Base-by-base conservation (phyloP, 2,113 vertebrate species). In the Pogonocichla stellata region DNA sequence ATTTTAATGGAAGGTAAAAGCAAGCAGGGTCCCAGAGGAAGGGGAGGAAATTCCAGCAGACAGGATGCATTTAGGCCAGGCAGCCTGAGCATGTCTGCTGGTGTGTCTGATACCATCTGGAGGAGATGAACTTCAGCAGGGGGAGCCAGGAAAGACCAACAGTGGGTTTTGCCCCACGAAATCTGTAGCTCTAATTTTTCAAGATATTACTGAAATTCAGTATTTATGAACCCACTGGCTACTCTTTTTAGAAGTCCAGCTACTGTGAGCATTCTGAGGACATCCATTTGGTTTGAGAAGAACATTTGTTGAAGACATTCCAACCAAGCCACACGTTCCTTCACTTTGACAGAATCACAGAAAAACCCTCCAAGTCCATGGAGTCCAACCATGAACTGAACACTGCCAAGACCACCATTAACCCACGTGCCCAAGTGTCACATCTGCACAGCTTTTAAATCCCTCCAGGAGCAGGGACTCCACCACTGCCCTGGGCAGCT, bases 61-160 rank as follows among this genome's bases (percentile, higher is more conserved):
- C 24, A 28, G 28, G 60, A 67, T 3, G 0, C 9, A 12, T 3
- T 28, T 10, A 43, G 47, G n/a, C 24, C 31, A 88, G 50, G 34
- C 12, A 65, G 31, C 40, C 53, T 18, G 64, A 18, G 25, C 2
- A 1, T 14, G 42, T n/a, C 22, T 80, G 51, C 62, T 65, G 64
- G 26, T n/a, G 23, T 2, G 1, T 3, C 33, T 75, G 70, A 31
- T 14, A n/a, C 60, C 60, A 3, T 4, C 4, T 0, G 0, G 48
- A 45, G 33, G 29, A 62, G 34, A 17, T 29, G 38, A 82, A 34
- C 45, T 31, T 38, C 12, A 48, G 25, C 12, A 58, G 31, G 10
- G 8, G 5, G 16, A 72, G 40, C 4, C 45, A 74, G 45, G 19
- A 53, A 67, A 60, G 6, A 64, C 14, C 17, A 83, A 48, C 6